phyloP scores from a whole-genome alignment of 2,888 invertebrate genomes.

The Uloborus plumipes region DNA sequence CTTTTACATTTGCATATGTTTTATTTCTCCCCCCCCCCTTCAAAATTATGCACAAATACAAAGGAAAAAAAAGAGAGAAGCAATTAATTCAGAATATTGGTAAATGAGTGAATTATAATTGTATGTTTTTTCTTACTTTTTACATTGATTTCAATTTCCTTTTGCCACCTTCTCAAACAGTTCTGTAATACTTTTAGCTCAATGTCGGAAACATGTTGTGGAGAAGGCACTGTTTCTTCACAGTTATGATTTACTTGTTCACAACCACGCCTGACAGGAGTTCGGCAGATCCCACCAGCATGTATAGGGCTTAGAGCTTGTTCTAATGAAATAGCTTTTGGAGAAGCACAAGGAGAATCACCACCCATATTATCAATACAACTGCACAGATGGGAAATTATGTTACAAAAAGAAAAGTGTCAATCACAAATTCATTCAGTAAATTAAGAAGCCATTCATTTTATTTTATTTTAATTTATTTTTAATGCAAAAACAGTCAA shows the following conservation, averaged over 20 bases:
- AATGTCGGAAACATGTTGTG: constrained; percentile 69
- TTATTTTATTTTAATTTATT: no score
- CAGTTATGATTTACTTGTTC: constrained; percentile 21
- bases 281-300: not conserved
- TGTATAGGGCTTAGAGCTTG: constrained; percentile 6
- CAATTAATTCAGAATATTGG: no score
- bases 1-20: not conserved
- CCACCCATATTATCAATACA: constrained; percentile 24
- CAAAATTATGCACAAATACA: no score
- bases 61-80: no score
- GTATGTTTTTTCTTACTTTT: constrained; percentile 68
- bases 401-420: no score
- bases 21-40: not conserved
- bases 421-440: not conserved
- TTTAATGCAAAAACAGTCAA: no score
- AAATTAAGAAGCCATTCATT: no score
- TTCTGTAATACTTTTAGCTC: constrained; percentile 71
- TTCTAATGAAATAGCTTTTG: constrained; percentile 59
- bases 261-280: not conserved
- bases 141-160: constrained; percentile 72
- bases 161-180: constrained; percentile 72
- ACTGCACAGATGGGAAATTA: not conserved
- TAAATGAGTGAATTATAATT: no score
- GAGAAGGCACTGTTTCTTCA: constrained; percentile 68
- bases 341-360: constrained; percentile 67